Evolutionary conservation across 2,113 vertebrate species (phyloP).

Genomic region (Haemorhous mexicanus): DNA sequence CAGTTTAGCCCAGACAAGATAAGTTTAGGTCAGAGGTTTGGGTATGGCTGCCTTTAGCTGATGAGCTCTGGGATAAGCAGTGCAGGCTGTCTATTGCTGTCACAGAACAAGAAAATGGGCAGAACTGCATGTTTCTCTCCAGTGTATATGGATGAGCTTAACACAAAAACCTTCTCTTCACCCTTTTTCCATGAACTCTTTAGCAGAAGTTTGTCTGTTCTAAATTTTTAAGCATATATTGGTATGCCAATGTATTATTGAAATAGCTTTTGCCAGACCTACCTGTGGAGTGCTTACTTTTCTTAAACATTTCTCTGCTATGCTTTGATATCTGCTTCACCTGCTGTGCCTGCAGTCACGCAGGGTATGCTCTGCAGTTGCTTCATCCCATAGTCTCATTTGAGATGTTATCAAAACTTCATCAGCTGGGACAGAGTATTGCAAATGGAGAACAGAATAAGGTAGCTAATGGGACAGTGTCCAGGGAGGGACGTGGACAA

Average conservation of each 20-base stretch:
- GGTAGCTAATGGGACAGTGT: not conserved
- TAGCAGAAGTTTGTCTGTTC: not conserved
- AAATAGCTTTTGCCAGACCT: not conserved
- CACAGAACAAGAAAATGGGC: not conserved
- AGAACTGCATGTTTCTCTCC: not conserved
- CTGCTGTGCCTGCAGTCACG: not conserved
- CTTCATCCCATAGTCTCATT: slow-evolving; percentile 13
- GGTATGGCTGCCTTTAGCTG: not conserved
- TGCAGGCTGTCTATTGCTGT: not conserved
- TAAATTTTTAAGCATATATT: not conserved
- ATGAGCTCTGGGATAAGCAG: slow-evolving; percentile 32
- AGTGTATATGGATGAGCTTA: not conserved
- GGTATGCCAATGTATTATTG: not conserved
- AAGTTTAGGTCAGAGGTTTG: slow-evolving; percentile 42
- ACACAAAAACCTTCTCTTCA: not conserved
- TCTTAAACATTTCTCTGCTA: slow-evolving; percentile 22
- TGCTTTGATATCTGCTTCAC: slow-evolving; percentile 4
- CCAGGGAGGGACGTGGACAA: not conserved
- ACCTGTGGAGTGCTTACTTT: not conserved
- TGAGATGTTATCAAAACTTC: slow-evolving; percentile 22
- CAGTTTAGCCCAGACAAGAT: slow-evolving; percentile 17
- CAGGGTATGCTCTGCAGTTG: not conserved
- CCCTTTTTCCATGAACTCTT: not conserved
- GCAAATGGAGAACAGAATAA: slow-evolving; percentile 7
- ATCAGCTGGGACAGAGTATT: not conserved